Evolutionary conservation across 2,888 invertebrate species (phyloP).

Genomic region (Epistrophe grossulariae): DNA sequence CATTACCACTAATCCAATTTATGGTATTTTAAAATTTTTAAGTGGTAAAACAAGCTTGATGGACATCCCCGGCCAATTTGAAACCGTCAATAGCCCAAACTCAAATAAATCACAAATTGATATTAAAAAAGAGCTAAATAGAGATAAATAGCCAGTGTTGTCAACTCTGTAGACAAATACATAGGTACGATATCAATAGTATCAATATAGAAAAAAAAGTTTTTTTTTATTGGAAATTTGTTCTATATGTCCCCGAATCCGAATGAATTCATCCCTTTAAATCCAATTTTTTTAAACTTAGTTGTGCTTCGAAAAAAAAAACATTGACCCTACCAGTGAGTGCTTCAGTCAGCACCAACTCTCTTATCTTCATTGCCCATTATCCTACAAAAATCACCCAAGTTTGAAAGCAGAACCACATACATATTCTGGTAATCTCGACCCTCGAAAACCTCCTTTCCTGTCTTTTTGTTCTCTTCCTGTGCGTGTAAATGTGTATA

Average conservation of each 20-base stretch:
- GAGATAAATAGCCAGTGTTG: too few species aligned
- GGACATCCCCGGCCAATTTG: too few species aligned
- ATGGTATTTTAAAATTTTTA: too few species aligned
- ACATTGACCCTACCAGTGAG: constrained; percentile 13
- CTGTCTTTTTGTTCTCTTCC: constrained; percentile 20
- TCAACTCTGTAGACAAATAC: too few species aligned
- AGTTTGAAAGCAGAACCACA: constrained; percentile 11
- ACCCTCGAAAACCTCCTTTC: constrained; percentile 30
- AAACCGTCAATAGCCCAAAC: too few species aligned
- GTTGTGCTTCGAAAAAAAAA: neutral
- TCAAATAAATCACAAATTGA: too few species aligned
- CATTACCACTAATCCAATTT: too few species aligned
- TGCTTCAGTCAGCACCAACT: neutral
- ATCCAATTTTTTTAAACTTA: neutral
- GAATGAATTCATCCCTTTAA: neutral
- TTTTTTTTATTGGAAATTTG: neutral
- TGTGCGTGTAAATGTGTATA: neutral
- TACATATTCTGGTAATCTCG: neutral
- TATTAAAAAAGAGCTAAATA: too few species aligned
- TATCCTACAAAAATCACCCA: constrained; percentile 14
- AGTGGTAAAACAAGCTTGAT: too few species aligned
- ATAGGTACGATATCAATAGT: too few species aligned
- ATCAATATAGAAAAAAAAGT: too few species aligned
- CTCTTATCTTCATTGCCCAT: constrained; percentile 27
- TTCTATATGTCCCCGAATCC: neutral